phyloP scores from a whole-genome alignment of 2,888 invertebrate species.

The Podabrus alpinus region DNA sequence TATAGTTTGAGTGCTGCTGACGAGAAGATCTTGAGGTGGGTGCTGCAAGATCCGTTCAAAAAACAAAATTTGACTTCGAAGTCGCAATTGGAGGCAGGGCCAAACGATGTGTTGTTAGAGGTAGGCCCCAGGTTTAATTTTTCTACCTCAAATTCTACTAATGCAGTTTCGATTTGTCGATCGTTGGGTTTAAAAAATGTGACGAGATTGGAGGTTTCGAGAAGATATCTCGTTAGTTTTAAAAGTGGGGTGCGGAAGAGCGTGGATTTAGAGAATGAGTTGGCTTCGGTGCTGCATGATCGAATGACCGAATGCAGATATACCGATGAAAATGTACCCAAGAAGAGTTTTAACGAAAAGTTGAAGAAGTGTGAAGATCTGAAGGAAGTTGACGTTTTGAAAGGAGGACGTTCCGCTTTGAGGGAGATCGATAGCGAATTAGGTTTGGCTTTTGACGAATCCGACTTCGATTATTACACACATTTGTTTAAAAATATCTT shows the following conservation, averaged over 20 bases:
- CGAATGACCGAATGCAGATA: slow-evolving; percentile 94
- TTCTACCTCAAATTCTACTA: slow-evolving; percentile 94
- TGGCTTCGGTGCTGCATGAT: slow-evolving; percentile 76
- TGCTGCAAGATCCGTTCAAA: slow-evolving; percentile 73
- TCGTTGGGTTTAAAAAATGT: slow-evolving; percentile 79
- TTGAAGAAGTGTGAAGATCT: slow-evolving; percentile 71
- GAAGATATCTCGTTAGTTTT: slow-evolving; percentile 72
- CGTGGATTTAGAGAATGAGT: slow-evolving; percentile 53
- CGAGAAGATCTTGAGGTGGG: slow-evolving; percentile 72
- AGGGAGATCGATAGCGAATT: slow-evolving; percentile 66
- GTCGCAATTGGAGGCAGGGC: slow-evolving; percentile 54
- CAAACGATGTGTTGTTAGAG: slow-evolving; percentile 69
- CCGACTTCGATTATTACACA: slow-evolving; percentile 90
- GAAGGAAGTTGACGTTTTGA: slow-evolving; percentile 82
- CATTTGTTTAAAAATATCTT: slow-evolving; percentile 81
- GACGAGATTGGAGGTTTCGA: slow-evolving; percentile 79
- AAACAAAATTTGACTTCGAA: slow-evolving; percentile 62
- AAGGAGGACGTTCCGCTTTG: slow-evolving; percentile 76
- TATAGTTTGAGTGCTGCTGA: slow-evolving; percentile 64
- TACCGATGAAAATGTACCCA: slow-evolving; percentile 65
- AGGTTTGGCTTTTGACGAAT: slow-evolving; percentile 90
- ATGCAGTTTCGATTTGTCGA: slow-evolving; percentile 92
- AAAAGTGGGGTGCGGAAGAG: slow-evolving; percentile 51
- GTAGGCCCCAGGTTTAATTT: slow-evolving; percentile 94
- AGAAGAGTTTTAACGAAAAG: slow-evolving; percentile 69